phyloP scores from a whole-genome alignment of 2,113 vertebrate genomes.

The Pomatostomus ruficeps region DNA sequence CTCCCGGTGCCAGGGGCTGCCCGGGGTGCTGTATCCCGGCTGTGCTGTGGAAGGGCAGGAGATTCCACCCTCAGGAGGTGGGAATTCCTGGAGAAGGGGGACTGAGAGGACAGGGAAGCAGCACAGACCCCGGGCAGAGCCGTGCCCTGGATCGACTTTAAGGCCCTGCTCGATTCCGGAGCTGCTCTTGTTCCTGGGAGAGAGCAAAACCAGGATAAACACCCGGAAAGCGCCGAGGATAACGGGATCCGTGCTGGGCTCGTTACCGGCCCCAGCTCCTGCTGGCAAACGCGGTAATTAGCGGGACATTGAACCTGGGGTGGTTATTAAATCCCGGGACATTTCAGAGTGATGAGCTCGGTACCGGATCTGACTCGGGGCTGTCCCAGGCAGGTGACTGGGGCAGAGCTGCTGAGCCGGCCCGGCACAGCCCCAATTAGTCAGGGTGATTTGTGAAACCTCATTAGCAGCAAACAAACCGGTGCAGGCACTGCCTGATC shows the following conservation, averaged over 20 bases:
- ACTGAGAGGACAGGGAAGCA: not conserved
- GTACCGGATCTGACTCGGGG: not conserved
- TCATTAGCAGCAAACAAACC: not conserved
- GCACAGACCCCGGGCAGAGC: not conserved
- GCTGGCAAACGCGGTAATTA: not conserved
- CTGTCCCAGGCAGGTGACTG: too few species aligned
- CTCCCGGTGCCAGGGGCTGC: not conserved
- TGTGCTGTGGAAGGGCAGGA: not conserved
- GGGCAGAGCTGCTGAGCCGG: too few species aligned
- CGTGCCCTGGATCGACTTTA: accelerated
- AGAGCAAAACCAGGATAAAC: not conserved
- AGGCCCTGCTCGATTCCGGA: not conserved
- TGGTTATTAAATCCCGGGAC: not conserved
- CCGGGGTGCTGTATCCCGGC: accelerated
- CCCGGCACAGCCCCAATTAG: not conserved
- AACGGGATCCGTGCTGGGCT: not conserved
- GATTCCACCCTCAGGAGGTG: not conserved
- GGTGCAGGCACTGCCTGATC: not conserved
- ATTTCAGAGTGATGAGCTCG: not conserved
- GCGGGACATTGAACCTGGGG: not conserved
- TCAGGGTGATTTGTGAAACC: not conserved
- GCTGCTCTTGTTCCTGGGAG: not conserved
- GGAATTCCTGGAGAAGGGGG: not conserved
- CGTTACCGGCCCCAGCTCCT: not conserved
- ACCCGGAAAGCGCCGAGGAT: not conserved